These are phyloP conservation scores for Ophraella communa DNA, from an alignment of 2,888 invertebrate genomes.

Conservation along the genomic window DNA sequence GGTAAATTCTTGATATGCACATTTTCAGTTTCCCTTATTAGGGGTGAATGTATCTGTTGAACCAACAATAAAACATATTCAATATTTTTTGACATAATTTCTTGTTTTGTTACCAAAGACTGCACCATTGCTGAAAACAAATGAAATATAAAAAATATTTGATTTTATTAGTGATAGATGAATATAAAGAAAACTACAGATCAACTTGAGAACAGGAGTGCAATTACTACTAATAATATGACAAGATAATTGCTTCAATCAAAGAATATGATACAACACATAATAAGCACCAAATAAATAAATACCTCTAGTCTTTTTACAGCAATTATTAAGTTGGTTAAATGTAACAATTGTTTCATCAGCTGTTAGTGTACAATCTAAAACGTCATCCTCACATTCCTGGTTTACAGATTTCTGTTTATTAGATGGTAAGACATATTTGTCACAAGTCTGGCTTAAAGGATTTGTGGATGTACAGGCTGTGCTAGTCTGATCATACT, in stretches of 20 bases:
- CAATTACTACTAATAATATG: background rate
- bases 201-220: no score
- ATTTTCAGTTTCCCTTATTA: conserved; percentile 1
- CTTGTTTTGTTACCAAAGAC: background rate
- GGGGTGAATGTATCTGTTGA: conserved; percentile 6
- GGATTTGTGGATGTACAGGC: background rate
- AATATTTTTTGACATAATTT: background rate
- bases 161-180: no score
- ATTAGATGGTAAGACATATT: background rate
- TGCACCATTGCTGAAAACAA: no score
- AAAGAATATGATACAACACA: background rate
- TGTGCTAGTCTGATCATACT: background rate
- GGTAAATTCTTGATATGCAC: conserved; percentile 5
- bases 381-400: background rate
- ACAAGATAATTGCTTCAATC: background rate
- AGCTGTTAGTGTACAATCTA: background rate
- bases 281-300: background rate
- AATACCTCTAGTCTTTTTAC: background rate
- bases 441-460: background rate
- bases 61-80: conserved; percentile 6
- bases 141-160: no score
- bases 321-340: background rate
- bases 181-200: no score
- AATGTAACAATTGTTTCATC: background rate
- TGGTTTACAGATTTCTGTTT: background rate